Evolutionary conservation across 2,888 invertebrate species (phyloP).

Genomic region (Parascotia fuliginaria): DNA sequence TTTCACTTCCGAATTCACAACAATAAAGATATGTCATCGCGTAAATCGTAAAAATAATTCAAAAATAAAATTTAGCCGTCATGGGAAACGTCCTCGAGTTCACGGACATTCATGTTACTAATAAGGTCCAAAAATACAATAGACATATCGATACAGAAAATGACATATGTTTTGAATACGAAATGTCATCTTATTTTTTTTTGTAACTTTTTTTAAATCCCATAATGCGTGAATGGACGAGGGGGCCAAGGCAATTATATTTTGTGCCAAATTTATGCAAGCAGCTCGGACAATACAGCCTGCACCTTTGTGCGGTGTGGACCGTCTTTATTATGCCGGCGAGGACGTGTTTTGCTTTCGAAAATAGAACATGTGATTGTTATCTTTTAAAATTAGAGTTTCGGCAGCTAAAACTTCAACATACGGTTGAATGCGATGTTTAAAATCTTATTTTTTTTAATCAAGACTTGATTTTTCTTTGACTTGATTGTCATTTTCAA

Average conservation of each 20-base stretch:
- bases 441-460: too few species aligned
- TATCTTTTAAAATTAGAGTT: slow-evolving; percentile 50
- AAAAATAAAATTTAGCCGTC: slow-evolving; percentile 74
- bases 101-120: slow-evolving; percentile 64
- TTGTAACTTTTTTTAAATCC: slow-evolving; percentile 54
- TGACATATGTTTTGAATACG: slow-evolving; percentile 84
- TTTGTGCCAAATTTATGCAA: slow-evolving; percentile 66
- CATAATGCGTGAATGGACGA: slow-evolving; percentile 54
- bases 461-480: too few species aligned
- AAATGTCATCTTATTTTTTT: slow-evolving; percentile 70
- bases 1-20: slow-evolving; percentile 68
- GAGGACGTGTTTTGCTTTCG: slow-evolving; percentile 67
- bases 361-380: slow-evolving; percentile 59
- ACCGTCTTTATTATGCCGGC: slow-evolving; percentile 59
- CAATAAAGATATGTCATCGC: slow-evolving; percentile 66
- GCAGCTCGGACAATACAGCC: slow-evolving; percentile 66
- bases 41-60: slow-evolving; percentile 69
- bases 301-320: slow-evolving; percentile 74
- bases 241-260: slow-evolving; percentile 82
- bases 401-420: slow-evolving; percentile 28
- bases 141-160: slow-evolving; percentile 77
- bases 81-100: slow-evolving; percentile 80
- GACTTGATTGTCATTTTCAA: too few species aligned
- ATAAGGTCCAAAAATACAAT: slow-evolving; percentile 68
- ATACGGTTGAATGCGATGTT: too few species aligned